These are phyloP conservation scores for Aphelenchoides fujianensis DNA, from an alignment of 1,140 invertebrate genomes.

Conservation along the genomic window DNA sequence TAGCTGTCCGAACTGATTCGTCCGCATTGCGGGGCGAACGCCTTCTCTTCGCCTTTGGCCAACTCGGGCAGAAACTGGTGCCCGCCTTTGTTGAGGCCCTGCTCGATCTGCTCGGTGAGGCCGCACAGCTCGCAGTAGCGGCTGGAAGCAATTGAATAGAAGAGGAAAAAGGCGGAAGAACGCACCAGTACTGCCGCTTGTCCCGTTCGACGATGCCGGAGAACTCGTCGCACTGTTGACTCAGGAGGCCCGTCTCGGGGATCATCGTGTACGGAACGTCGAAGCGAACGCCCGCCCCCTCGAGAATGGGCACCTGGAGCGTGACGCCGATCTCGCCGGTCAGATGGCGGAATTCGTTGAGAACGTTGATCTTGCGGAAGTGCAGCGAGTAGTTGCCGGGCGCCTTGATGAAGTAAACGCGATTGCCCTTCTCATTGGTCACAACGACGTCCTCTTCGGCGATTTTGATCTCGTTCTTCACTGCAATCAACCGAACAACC, in stretches of 20 bases:
- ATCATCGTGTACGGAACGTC: slow-evolving; percentile 61
- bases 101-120: slow-evolving; percentile 52
- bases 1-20: slow-evolving; percentile 53
- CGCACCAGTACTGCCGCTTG: slow-evolving; percentile 61
- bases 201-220: slow-evolving; percentile 60
- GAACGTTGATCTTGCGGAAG: slow-evolving; percentile 57
- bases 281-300: slow-evolving; percentile 60
- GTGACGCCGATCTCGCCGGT: slow-evolving; percentile 61
- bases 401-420: slow-evolving; percentile 59
- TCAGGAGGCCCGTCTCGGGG: slow-evolving; percentile 58
- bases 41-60: slow-evolving; percentile 48
- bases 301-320: slow-evolving; percentile 57
- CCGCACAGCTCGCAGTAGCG: slow-evolving; percentile 59
- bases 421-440: slow-evolving; percentile 59
- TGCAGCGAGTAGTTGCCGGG: slow-evolving; percentile 60
- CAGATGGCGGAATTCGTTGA: slow-evolving; percentile 56
- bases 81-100: slow-evolving; percentile 47
- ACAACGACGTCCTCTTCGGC: slow-evolving; percentile 60
- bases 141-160: no score
- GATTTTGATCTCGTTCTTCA: slow-evolving; percentile 61
- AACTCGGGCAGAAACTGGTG: slow-evolving; percentile 54
- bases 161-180: no score
- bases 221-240: slow-evolving; percentile 58
- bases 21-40: slow-evolving; percentile 52
- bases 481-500: slow-evolving; percentile 33